Conservation (phyloP, 2,797 vertebrate species). For the Lepus townsendii region DNA sequence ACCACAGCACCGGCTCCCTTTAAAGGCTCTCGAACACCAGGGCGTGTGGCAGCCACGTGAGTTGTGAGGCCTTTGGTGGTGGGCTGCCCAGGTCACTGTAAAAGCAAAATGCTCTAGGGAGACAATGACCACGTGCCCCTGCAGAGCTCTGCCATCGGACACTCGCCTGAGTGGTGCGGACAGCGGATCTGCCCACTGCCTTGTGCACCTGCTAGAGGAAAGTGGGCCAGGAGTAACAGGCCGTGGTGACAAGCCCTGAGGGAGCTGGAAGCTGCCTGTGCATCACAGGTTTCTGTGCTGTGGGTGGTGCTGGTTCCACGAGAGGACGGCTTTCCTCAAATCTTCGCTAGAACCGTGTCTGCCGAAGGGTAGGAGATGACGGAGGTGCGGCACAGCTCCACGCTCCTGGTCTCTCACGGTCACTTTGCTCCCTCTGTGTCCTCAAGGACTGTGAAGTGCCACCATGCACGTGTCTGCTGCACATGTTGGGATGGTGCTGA, state of each 20-base stretch:
- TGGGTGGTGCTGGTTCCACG: not conserved
- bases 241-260: rapidly evolving
- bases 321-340: not conserved
- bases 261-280: too few species aligned
- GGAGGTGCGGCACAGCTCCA: rapidly evolving
- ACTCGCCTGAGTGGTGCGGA: not conserved
- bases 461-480: rapidly evolving
- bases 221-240: rapidly evolving
- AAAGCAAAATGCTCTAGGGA: not conserved
- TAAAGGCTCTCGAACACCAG: too few species aligned
- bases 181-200: not conserved
- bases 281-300: not conserved
- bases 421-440: not conserved
- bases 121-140: rapidly evolving
- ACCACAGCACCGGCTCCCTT: too few species aligned
- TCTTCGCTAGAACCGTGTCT: not conserved
- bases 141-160: not conserved
- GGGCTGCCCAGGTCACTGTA: not conserved
- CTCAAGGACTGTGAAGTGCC: not conserved
- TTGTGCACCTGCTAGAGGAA: rapidly evolving
- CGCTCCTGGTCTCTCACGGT: rapidly evolving
- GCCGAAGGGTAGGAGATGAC: rapidly evolving
- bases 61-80: not conserved
- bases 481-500: not conserved
- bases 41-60: rapidly evolving